These are phyloP conservation scores for Notospermus geniculatus DNA, from an alignment of 1,140 invertebrate species.

Conservation along the genomic window DNA sequence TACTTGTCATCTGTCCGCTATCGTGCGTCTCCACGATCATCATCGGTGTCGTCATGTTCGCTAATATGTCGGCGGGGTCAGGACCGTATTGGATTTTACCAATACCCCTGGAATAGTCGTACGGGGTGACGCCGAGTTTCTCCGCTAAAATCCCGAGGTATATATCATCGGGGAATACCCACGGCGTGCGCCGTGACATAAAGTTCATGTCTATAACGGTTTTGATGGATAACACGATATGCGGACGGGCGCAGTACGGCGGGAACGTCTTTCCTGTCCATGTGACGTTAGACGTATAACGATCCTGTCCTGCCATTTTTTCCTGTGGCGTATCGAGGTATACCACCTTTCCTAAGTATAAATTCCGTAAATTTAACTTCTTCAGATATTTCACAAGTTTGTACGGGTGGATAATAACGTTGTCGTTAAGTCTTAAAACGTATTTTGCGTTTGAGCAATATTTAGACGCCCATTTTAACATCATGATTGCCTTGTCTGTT, in stretches of 20 bases:
- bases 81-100: no score
- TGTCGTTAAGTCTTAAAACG: constrained; percentile 2
- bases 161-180: constrained; percentile 6
- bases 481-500: not conserved
- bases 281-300: not conserved
- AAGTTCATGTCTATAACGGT: not conserved
- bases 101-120: no score
- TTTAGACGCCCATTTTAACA: not conserved
- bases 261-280: not conserved
- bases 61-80: no score
- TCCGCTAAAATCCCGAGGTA: constrained; percentile 2
- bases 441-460: constrained; percentile 1
- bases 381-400: not conserved
- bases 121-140: not conserved
- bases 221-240: not conserved
- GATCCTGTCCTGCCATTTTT: not conserved
- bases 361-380: not conserved
- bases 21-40: no score
- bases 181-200: constrained; percentile 1
- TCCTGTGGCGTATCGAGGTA: not conserved
- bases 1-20: no score
- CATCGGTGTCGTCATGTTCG: no score
- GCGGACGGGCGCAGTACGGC: constrained; percentile 8
- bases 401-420: not conserved
- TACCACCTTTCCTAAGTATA: not conserved